Evolutionary conservation across 2,888 invertebrate species (phyloP).

Genomic region (Parthenolecanium corni): DNA sequence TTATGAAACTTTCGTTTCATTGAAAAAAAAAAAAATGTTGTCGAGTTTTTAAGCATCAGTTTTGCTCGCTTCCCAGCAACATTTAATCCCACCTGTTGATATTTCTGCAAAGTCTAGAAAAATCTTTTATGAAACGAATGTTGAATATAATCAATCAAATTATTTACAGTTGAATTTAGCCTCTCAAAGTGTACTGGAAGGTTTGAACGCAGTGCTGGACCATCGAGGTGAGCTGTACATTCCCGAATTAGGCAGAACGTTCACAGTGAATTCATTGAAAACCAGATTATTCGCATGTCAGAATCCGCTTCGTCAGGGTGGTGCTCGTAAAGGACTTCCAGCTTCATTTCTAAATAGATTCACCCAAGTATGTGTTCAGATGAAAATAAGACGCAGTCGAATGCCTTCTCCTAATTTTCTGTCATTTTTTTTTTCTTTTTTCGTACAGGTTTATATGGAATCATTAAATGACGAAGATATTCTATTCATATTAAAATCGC

Average conservation of each 20-base stretch:
- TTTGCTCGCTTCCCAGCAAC: background rate
- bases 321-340: slow-evolving; percentile 88
- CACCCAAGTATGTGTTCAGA: slow-evolving; percentile 57
- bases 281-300: slow-evolving; percentile 94
- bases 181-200: slow-evolving; percentile 95
- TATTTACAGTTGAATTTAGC: slow-evolving; percentile 70
- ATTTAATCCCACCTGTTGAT: too few relatives aligned
- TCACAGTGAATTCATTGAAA: slow-evolving; percentile 54
- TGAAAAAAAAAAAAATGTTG: too few relatives aligned
- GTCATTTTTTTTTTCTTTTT: slow-evolving; percentile 2
- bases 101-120: background rate
- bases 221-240: slow-evolving; percentile 92
- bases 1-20: too few relatives aligned
- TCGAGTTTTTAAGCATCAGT: too few relatives aligned
- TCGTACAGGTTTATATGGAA: slow-evolving; percentile 47
- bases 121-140: too few relatives aligned
- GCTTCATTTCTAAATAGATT: slow-evolving; percentile 95
- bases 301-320: slow-evolving; percentile 92
- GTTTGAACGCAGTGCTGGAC: slow-evolving; percentile 95
- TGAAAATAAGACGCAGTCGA: slow-evolving; percentile 1
- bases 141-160: too few relatives aligned
- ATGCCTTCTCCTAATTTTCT: too few relatives aligned
- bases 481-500: slow-evolving; percentile 49
- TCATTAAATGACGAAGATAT: slow-evolving; percentile 51
- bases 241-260: slow-evolving; percentile 82